phyloP scores from a whole-genome alignment of 2,888 invertebrate genomes.

The Ligdia adustata region DNA sequence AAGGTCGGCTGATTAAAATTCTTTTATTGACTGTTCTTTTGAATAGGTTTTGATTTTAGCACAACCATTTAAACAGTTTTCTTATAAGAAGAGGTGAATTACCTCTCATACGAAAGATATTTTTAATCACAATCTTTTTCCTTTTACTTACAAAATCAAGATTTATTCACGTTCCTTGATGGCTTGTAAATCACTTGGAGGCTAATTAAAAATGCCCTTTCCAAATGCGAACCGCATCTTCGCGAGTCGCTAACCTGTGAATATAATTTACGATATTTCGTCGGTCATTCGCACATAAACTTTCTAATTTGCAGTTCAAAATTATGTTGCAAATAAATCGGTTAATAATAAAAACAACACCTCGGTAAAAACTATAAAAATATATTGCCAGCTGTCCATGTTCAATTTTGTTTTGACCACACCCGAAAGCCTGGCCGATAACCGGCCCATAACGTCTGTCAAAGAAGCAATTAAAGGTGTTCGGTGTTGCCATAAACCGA shows the following conservation, averaged over 20 bases:
- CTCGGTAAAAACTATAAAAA: conserved; percentile 73
- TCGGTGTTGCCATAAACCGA: conserved; percentile 73
- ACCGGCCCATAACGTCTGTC: conserved; percentile 75
- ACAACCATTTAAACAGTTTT: not conserved
- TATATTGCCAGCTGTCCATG: conserved; percentile 70
- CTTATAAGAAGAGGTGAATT: conserved; percentile 20
- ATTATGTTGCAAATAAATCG: conserved; percentile 68
- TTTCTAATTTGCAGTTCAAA: conserved; percentile 76
- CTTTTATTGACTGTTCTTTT: no score
- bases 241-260: conserved; percentile 63
- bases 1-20: no score
- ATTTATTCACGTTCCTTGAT: conserved; percentile 65
- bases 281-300: conserved; percentile 71
- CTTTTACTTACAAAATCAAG: conserved; percentile 48
- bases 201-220: conserved; percentile 76
- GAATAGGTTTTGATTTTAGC: no score
- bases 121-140: conserved; percentile 37
- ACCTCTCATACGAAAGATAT: conserved; percentile 28
- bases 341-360: conserved; percentile 75
- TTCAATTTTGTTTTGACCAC: conserved; percentile 72
- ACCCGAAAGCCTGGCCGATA: conserved; percentile 67
- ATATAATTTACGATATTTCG: conserved; percentile 77
- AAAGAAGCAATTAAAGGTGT: conserved; percentile 80
- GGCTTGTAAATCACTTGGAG: conserved; percentile 71
- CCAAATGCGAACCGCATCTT: conserved; percentile 49